Base-by-base conservation (phyloP, 2,888 invertebrate species). In the Leptinotarsa tumamoca region DNA sequence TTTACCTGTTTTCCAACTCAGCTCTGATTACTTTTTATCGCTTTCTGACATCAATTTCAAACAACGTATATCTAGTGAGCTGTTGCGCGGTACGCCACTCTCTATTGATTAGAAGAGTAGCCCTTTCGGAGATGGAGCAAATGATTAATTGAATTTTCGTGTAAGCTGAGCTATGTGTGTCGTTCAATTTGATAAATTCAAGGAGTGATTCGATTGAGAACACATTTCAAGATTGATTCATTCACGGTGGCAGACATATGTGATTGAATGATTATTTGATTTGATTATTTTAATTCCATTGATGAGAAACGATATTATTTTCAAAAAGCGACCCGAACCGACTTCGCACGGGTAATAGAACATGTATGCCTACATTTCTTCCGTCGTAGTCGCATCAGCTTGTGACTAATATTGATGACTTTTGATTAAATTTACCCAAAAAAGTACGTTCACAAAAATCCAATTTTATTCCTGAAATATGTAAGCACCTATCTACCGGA, bases 81-180 rank as follows among this genome's bases (percentile, higher is more conserved):
- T 58, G 52, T 14, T 58, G 56, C 18, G 21, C 51, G 50, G 54
- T 71, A 76, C 77, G 79, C 74, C 74, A 78, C 76, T 78, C 68
- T 54, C 67, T 86, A 86, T 86, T 86, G 86, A 87, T 87, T 85
- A 84, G 84, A 84, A 86, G 85, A 86, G 84, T 86, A 82, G 85
- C 86, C 85, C 86, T 86, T 87, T 87, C 84, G 83, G 83, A 83
- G 84, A 85, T 84, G 83, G 84, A 83, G 77, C 83, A 82, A 86
- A 85, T 87, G 87, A 88, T 88, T 87, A 87, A 88, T 87, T 87
- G 87, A 86, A 86, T 87, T 87, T 86, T 85, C 86, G 84, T 87
- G 86, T 86, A 85, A 85, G 83, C 83, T 82, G 82, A 85, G 84
- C 84, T 84, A 82, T 81, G 83, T 84, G 84, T 84, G 86, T 86